phyloP scores from a whole-genome alignment of 1,140 invertebrate genomes.

The Patella vulgata region DNA sequence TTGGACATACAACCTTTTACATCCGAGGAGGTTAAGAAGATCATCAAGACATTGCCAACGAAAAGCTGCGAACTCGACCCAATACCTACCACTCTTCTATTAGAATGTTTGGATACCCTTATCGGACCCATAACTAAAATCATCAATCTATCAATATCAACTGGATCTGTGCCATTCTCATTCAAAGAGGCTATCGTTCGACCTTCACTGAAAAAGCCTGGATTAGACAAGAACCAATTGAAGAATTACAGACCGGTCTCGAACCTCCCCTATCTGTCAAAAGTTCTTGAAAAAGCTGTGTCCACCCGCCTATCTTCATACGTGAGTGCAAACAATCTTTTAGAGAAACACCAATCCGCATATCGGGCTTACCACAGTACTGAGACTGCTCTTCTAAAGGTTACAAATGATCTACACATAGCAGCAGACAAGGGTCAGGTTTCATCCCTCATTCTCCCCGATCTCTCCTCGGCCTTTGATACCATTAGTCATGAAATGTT shows the following conservation, averaged over 20 bases:
- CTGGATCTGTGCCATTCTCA: constrained; percentile 11
- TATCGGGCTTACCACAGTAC: constrained; percentile 19
- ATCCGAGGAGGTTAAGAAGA: too few relatives aligned
- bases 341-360: constrained; percentile 22
- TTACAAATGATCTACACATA: not conserved
- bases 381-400: constrained; percentile 18
- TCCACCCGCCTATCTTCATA: constrained; percentile 9
- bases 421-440: not conserved
- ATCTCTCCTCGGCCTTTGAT: constrained; percentile 5
- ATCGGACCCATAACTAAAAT: constrained; percentile 20
- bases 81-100: constrained; percentile 11
- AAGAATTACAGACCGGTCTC: constrained; percentile 31
- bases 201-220: constrained; percentile 34
- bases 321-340: constrained; percentile 2
- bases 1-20: too few relatives aligned
- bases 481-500: not conserved
- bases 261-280: constrained; percentile 25
- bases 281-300: constrained; percentile 24
- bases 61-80: constrained; percentile 33
- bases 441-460: constrained; percentile 5
- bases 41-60: too few relatives aligned
- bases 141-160: constrained; percentile 16
- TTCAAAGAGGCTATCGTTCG: constrained; percentile 31
- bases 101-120: constrained; percentile 16
- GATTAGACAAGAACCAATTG: constrained; percentile 20